phyloP scores from a whole-genome alignment of 2,797 vertebrate genomes.

The Danio choprae region DNA sequence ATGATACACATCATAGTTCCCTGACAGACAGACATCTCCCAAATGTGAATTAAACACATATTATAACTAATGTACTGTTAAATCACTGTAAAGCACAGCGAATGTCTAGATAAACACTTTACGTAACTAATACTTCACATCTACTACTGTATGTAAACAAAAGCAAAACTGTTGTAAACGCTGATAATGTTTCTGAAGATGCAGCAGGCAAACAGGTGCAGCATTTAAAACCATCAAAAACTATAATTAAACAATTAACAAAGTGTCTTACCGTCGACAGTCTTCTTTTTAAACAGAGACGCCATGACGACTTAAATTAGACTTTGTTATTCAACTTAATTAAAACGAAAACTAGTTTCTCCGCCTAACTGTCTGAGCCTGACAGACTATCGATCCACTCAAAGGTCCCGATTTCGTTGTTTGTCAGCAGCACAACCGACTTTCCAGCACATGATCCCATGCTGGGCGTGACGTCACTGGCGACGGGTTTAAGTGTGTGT shows the following conservation, averaged over 20 bases:
- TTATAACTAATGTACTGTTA: neutral
- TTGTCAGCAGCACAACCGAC: slow-evolving; percentile 63
- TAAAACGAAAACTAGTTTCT: neutral
- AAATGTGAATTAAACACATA: neutral
- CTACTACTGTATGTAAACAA: neutral
- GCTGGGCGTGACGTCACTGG: slow-evolving; percentile 72
- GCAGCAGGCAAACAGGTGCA: slow-evolving; percentile 5
- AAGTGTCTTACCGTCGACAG: slow-evolving; percentile 90
- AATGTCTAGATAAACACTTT: neutral
- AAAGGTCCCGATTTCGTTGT: slow-evolving; percentile 70
- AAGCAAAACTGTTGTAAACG: slow-evolving; percentile 1
- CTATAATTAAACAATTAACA: slow-evolving; percentile 28
- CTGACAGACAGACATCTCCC: neutral
- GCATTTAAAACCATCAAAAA: neutral
- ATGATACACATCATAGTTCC: neutral
- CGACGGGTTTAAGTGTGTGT: slow-evolving; percentile 28
- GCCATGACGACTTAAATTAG: slow-evolving; percentile 77
- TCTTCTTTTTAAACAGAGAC: slow-evolving; percentile 97
- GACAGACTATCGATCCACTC: slow-evolving; percentile 25
- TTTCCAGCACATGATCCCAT: slow-evolving; percentile 63
- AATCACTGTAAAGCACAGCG: neutral
- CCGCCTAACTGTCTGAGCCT: neutral
- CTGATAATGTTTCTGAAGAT: neutral
- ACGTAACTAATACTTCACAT: neutral
- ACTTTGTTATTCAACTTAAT: slow-evolving; percentile 7